Percentiles rank a stretch among this genome's conserved stretches.
Conservation (phyloP, 64 coral and sea anemone species). For the Porites australiensis region DNA sequence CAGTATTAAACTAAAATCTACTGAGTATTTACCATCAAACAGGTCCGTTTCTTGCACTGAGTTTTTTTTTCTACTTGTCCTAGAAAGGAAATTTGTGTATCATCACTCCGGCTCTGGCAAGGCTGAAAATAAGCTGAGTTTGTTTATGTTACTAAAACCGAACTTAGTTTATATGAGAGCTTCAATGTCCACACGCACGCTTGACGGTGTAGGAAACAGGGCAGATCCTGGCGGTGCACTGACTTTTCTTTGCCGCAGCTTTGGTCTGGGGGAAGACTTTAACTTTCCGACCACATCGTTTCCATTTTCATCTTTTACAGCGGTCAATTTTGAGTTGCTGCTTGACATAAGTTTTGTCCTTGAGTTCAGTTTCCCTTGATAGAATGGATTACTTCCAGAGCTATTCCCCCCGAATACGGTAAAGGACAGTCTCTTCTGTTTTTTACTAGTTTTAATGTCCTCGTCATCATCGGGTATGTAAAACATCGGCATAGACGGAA, state of each 20-base stretch:
- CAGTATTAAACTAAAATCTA: too few species aligned
- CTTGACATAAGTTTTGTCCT: not conserved
- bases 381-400: not conserved
- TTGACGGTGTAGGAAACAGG: not conserved
- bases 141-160: too few species aligned
- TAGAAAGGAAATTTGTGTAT: too few species aligned
- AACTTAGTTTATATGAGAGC: conserved; percentile 32
- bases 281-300: not conserved
- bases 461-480: not conserved
- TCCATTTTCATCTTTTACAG: not conserved
- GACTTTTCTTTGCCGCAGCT: not conserved
- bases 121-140: too few species aligned
- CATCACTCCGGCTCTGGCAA: too few species aligned
- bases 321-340: not conserved
- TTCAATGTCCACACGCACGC: conserved; percentile 30
- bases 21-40: too few species aligned
- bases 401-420: not conserved
- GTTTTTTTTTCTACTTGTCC: too few species aligned
- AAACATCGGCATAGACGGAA: conserved; percentile 50
- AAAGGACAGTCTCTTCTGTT: not conserved
- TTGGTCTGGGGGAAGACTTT: not conserved
- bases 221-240: not conserved
- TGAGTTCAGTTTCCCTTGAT: not conserved
- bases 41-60: too few species aligned
- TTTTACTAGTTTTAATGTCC: not conserved